Conservation (phyloP, 1,140 invertebrate species). For the Bombus waltoni region DNA sequence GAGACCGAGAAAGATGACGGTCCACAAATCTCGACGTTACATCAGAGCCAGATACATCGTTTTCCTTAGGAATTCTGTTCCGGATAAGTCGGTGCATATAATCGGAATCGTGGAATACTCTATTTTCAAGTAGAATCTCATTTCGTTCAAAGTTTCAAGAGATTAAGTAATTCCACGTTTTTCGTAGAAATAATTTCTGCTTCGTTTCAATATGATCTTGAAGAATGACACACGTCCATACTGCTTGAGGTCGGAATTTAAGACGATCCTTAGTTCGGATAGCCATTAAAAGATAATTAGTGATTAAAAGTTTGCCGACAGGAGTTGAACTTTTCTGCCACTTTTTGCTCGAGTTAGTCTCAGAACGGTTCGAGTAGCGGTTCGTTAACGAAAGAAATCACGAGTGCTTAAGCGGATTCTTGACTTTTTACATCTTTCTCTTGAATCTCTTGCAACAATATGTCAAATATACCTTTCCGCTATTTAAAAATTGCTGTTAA, state of each 20-base stretch:
- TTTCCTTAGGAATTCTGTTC: background rate
- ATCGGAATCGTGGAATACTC: background rate
- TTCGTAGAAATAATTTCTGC: background rate
- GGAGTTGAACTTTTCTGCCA: background rate
- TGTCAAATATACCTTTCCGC: too few relatives aligned
- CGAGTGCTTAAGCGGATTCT: background rate
- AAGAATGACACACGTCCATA: background rate
- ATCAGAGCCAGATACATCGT: background rate
- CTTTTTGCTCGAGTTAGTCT: conserved; percentile 11
- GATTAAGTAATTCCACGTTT: background rate
- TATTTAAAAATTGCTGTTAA: too few relatives aligned
- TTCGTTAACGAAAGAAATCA: conserved; percentile 5
- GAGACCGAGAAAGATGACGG: background rate
- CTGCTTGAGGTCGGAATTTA: background rate
- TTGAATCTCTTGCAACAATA: too few relatives aligned
- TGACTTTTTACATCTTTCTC: background rate
- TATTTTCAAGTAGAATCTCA: background rate
- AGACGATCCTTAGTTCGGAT: background rate
- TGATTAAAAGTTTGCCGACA: conserved; percentile 27
- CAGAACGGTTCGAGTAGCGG: too few relatives aligned
- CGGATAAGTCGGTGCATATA: background rate
- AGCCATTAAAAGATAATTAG: conserved; percentile 29
- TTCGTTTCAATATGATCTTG: background rate
- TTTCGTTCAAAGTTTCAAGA: background rate
- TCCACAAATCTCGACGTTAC: conserved; percentile 9